A percentile compares a stretch with the other conserved stretches of the same genome.
Conservation (phyloP, 2,113 vertebrate genomes). For the Chlamydotis undulata region DNA sequence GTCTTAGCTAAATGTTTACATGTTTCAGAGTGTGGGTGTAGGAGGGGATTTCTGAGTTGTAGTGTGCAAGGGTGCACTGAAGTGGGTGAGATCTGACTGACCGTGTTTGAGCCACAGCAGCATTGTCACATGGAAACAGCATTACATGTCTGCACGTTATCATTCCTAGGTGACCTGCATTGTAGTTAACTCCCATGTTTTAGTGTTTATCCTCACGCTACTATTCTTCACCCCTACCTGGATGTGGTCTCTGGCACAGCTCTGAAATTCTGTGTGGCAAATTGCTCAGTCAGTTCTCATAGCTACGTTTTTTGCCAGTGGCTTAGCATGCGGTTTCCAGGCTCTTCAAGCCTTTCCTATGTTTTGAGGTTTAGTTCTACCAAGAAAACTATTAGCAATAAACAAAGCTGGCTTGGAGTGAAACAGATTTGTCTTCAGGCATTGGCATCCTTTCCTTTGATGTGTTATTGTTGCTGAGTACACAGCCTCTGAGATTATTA, state of each 20-base stretch:
- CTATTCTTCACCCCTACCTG: neutral
- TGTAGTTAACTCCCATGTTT: neutral
- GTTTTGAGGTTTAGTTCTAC: neutral
- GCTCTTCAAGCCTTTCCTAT: neutral
- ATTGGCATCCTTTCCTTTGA: neutral
- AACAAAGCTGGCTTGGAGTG: neutral
- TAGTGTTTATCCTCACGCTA: neutral
- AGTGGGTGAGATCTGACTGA: neutral
- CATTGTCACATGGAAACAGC: neutral
- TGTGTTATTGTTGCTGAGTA: neutral
- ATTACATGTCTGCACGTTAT: neutral
- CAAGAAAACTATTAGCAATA: neutral
- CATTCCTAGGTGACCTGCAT: neutral
- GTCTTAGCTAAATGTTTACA: neutral
- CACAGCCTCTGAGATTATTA: neutral
- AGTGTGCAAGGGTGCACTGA: neutral
- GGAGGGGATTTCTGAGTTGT: neutral
- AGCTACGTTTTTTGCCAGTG: neutral
- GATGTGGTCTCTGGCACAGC: neutral
- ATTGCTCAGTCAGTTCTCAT: neutral
- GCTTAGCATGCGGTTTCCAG: neutral
- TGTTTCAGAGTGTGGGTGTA: neutral
- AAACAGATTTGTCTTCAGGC: neutral
- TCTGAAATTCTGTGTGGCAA: neutral
- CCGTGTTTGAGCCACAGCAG: accelerated